Evolutionary conservation across 1,140 invertebrate genomes (phyloP), one percentile per base, ranked within the genome.

Genomic region (Monomorium pharaonis): DNA sequence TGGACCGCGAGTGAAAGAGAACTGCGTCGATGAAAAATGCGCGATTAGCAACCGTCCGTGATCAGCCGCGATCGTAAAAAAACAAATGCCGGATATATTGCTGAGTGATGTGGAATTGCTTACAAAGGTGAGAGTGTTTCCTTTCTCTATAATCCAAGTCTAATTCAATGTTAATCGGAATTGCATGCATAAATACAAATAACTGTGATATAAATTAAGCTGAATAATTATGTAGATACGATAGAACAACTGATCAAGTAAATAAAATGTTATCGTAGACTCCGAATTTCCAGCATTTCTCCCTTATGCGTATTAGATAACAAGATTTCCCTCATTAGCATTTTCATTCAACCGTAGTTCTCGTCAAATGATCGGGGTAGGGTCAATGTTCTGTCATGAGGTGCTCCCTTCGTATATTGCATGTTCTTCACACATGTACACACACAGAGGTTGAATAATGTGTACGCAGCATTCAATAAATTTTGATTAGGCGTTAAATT

Each of bases 341-440:
- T 67, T 44, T 78, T 86, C 42, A 62, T 89, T 84, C 42, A 47
- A 47, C 51, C 21, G 51, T 74, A 86, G 76, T 74, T 76, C 67
- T 78, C 14, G 16, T 14, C 58, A 44, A 30, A 54, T 47, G 62
- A 84, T 69, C 62, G 78, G 67, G n/a, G 63, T 86, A 87, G 69
- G 85, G 88, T 89, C 85, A 90, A 90, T 62, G 85, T 84, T 89
- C 85, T 78, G 62, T 87, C 56, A 70, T 86, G 80, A 89, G 21
- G 37, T 49, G 62, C 47, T 27, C 27, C 30, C 18, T 49, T 78
- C 47, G 33, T 72, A 24, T 76, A 78, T 56, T 37, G 63, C 74
- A 84, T 74, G 62, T 69, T 56, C n/a, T 81, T 21, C 27, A 56
- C n/a, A 7, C n/a, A 54, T 3, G 9, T 21, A 54, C 0, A 72